Evolutionary conservation across 2,888 invertebrate genomes (phyloP), one percentile per base, ranked within the genome.

Genomic region (Drosophila kokeensis): DNA sequence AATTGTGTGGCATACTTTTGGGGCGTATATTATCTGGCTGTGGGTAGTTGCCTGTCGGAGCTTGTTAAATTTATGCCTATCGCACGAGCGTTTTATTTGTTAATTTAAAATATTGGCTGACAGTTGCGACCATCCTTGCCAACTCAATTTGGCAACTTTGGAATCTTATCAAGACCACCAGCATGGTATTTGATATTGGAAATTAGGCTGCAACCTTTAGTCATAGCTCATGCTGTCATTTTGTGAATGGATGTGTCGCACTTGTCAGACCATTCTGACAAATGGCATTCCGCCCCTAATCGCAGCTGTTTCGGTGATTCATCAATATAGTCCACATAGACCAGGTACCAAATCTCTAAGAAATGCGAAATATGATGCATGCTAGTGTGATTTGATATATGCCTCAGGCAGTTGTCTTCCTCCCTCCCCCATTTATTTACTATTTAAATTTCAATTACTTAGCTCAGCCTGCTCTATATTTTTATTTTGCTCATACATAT

Each of bases 401-500:
- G 45, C 24, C 24, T 15, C 45, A 29, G n/a, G 36, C 49, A 36
- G 30, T 36, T 24, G 32, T 40, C 15, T 50, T 24, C n/a, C 18
- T 7, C 10, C 65, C n/a, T 15, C 11, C 21, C 59, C 24, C 73
- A 76, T 87, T 87, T 79, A 74, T 84, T 73, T 74, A 73, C 71
- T 73, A 87, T 87, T 85, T 85, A 87, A 81, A 87, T 81, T 85
- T 87, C 85, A 85, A 87, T 85, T 85, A 85, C 83, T 77, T 76
- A 58, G 57, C 54, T 32, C 4, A 30, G 55, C 36, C 11, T 11
- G 6, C 18, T 5, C 30, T 18, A 4, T n/a, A 10, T n/a, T 27
- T 30, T 11, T 38, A 18, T 10, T 30, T 11, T 21, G 21, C 52
- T 11, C 69, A 63, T 49, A 60, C 60, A 53, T 38, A 64, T 69